Base-by-base conservation (phyloP, 2,888 invertebrate genomes). In the Euzetes globulus region DNA sequence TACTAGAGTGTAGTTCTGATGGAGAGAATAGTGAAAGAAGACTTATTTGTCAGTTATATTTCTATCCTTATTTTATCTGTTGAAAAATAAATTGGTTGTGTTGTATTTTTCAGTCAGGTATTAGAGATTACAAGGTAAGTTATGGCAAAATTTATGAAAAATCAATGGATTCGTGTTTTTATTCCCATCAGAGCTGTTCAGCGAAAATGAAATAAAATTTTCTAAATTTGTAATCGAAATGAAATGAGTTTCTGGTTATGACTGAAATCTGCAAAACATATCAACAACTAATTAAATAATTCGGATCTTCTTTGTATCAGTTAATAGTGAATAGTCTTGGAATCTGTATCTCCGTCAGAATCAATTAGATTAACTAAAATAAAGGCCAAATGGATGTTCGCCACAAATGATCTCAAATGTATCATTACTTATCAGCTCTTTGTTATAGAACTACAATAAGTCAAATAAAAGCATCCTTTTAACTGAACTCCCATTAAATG, bases 391-490 rank as follows among this genome's bases (percentile, higher is more conserved):
- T 68, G 19, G 22, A 37, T 22, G 37, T 6, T 5, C n/a, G 11
- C 68, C 68, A 22, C 68, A 68, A 68, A 68, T 68, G 37, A 68
- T 68, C 68, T 68, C 41, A 68, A 68, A 68, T 37, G 68, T 17
- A 68, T 68, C 68, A 68, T 68, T 68, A 33, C 5, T 33, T 33
- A 37, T 68, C 22, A 19, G 37, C 27, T 33, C 63, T 33, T 33
- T 63, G 37, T 63, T 33, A 63, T 29, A 33, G 37, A 33, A 25
- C 15, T 63, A 37, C 33, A 63, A 63, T 63, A 63, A 63, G 63
- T 63, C 63, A 63, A 63, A 63, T 63, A 27, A 58, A 37, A 63
- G 63, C 11, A 63, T 63, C n/a, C 15, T 3, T 63, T 63, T 33
- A 63, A 7, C 33, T 7, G 33, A 58, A 29, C 17, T 29, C 13